phyloP scores from a whole-genome alignment of 2,113 vertebrate genomes.

The Acanthochromis polyacanthus region DNA sequence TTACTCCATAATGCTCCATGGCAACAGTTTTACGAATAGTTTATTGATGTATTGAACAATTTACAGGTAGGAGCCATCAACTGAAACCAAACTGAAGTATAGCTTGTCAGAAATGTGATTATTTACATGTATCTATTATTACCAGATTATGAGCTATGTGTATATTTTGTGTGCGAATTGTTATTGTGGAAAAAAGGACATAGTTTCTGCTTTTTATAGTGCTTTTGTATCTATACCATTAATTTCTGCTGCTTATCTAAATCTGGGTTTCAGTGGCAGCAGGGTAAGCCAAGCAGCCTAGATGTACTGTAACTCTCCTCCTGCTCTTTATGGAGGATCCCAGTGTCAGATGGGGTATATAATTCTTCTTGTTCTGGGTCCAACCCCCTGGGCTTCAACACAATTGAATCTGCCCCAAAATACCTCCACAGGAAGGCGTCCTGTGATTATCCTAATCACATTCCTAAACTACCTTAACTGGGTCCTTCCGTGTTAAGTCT shows the following conservation, averaged over 20 bases:
- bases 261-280: not conserved
- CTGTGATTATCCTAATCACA: not conserved
- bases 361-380: slow-evolving; percentile 15
- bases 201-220: no score
- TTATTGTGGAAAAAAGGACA: no score
- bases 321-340: not conserved
- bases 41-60: not conserved
- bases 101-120: not conserved
- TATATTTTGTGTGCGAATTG: no score
- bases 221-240: not conserved
- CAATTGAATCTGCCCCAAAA: not conserved
- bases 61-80: not conserved
- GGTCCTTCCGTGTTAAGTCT: not conserved
- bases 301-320: not conserved
- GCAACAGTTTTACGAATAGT: not conserved
- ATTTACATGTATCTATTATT: not conserved
- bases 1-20: not conserved
- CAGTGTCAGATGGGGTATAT: slow-evolving; percentile 10
- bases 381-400: not conserved
- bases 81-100: not conserved
- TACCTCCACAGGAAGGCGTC: not conserved
- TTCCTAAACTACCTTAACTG: no score
- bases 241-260: not conserved
- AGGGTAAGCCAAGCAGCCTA: not conserved
- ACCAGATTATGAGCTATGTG: not conserved